Base-by-base conservation (phyloP, 1,140 invertebrate species). In the Pseudachorutes palmiensis region DNA sequence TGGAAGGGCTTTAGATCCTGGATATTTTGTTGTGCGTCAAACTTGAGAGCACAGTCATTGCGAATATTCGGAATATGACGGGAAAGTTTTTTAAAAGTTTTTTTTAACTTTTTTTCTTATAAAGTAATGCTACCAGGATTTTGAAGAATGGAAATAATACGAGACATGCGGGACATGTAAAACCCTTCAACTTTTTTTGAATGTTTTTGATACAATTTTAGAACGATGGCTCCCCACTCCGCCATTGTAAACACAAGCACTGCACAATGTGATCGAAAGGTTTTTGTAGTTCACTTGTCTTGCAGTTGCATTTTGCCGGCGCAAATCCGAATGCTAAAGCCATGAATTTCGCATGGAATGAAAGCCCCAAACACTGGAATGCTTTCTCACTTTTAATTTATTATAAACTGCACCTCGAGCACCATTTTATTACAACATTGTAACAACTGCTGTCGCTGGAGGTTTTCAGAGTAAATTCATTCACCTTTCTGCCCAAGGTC, bases 131-230 rank as follows among this genome's bases (percentile, higher is more conserved):
- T n/a, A n/a, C n/a, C n/a, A n/a, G n/a, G n/a, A n/a, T n/a, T n/a
- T n/a, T n/a, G n/a, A n/a, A 61, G 41, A 41, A 41, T 16, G 49
- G 14, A 49, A 30, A 58, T 24, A 58, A 55, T 31, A 45, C 32
- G 9, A 51, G 29, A 24, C 41, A 16, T 12, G 31, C 32, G 58
- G 36, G n/a, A 24, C 29, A 64, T 29, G 62, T 30, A n/a, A 26
- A 30, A 48, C 36, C 26, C 26, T 62, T n/a, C n/a, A 24, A 62
- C n/a, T 64, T 49, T 49, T 51, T 64, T 41, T 64, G 62, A 64
- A 64, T 49, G 41, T 51, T 36, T 48, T 55, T 26, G 32, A n/a
- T n/a, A n/a, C n/a, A n/a, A n/a, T n/a, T n/a, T n/a, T n/a, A n/a
- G n/a, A n/a, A n/a, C n/a, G n/a, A n/a, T n/a, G n/a, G n/a, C n/a